phyloP scores from a whole-genome alignment of 2,113 vertebrate genomes.

The Solea solea region DNA sequence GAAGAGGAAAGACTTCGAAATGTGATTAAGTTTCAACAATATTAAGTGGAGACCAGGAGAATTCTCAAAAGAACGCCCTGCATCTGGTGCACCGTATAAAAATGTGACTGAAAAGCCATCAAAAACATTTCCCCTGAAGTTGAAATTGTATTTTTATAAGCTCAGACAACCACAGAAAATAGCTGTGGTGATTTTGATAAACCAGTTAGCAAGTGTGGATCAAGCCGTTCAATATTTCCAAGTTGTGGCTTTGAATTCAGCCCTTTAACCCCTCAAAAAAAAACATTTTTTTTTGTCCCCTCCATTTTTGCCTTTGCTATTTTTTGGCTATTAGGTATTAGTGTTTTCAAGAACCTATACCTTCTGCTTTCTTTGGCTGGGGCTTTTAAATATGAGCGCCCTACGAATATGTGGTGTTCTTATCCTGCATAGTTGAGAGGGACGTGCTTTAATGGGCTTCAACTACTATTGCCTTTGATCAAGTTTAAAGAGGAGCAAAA shows the following conservation, averaged over 20 bases:
- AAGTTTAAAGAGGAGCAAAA: constrained; percentile 83
- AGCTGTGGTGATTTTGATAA: constrained; percentile 78
- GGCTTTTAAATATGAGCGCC: constrained; percentile 59
- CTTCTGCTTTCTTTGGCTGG: constrained; percentile 57
- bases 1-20: constrained; percentile 21
- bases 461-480: constrained; percentile 83
- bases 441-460: constrained; percentile 81
- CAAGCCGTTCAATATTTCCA: constrained; percentile 70
- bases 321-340: constrained; percentile 49
- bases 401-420: constrained; percentile 64
- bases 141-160: constrained; percentile 77
- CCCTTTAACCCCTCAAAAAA: constrained; percentile 47
- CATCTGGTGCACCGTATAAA: constrained; percentile 49
- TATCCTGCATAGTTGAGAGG: constrained; percentile 71
- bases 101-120: constrained; percentile 63
- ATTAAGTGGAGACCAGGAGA: constrained; percentile 37
- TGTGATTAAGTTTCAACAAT: constrained; percentile 54
- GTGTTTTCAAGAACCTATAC: constrained; percentile 54
- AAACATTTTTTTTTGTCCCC: constrained; percentile 42
- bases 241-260: constrained; percentile 75
- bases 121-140: constrained; percentile 70
- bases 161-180: constrained; percentile 75
- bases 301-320: constrained; percentile 25
- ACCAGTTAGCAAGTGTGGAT: constrained; percentile 77
- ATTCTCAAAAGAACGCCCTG: constrained; percentile 53